Evolutionary conservation across 2,888 invertebrate species (phyloP), one percentile per base, ranked within the genome.

Genomic region (Syrista parreyssii): DNA sequence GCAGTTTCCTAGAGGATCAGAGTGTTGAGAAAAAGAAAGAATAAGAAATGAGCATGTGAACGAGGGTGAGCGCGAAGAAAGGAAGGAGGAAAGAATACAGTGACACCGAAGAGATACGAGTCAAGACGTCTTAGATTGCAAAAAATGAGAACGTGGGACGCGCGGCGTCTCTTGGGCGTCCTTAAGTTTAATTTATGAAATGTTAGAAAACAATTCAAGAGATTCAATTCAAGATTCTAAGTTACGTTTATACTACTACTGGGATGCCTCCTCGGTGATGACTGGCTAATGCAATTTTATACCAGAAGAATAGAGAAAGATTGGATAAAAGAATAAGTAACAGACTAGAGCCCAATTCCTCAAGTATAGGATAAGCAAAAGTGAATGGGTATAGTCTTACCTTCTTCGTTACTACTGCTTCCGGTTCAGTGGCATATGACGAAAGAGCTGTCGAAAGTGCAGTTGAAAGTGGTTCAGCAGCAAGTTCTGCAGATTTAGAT

Each of bases 1-100:
- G 91, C 91, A 86, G 89, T 91, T 86, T 86, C 91, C 91, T 91
- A 88, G 83, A 88, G 87, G 90, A 89, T 84, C 86, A 87, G 79
- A 85, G 81, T 6, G 31, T 71, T 31, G 71, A 31, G 33, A 71
- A 31, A 71, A 23, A 75, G 78, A 75, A 82, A 73, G 74, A 35
- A 74, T 74, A 12, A 35, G 33, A 71, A 71, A 15, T 32, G 71
- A 71, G 31, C 2, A 23, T 31, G 23, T 31, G 33, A 33, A 71
- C 23, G 32, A 71, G 32, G 32, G 33, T 15, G 31, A 71, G 71
- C 30, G 71, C 6, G 71, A 71, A 71, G 69, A 76, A 76, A 32
- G 40, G 30, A 36, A 72, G n/a, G 30, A 68, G 74, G 33, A 40
- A 69, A 30, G 71, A 71, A 74, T 76, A 55, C 35, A 35, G n/a